A percentile compares a stretch with the other conserved stretches of the same genome.
Conservation (phyloP, 2,888 invertebrate genomes). For the Drosophila emarginata region DNA sequence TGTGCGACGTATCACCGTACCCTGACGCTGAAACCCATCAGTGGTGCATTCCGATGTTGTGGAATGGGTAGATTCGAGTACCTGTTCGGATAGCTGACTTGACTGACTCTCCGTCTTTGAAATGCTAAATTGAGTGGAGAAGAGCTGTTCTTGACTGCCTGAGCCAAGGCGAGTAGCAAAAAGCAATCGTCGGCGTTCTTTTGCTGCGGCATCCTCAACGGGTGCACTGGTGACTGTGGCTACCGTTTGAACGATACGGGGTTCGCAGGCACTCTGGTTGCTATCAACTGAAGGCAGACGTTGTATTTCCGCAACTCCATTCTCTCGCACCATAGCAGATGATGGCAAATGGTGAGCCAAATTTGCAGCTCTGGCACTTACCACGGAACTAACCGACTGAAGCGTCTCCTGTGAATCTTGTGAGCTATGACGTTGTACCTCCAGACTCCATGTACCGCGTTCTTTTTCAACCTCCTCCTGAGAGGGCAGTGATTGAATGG, state of each 20-base stretch:
- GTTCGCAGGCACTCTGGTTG: slow-evolving; percentile 69
- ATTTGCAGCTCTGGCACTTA: slow-evolving; percentile 67
- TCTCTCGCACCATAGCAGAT: slow-evolving; percentile 55
- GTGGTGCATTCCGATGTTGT: slow-evolving; percentile 52
- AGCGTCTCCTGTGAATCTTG: slow-evolving; percentile 83
- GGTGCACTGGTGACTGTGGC: slow-evolving; percentile 70
- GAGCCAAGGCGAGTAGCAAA: slow-evolving; percentile 87
- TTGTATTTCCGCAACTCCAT: slow-evolving; percentile 76
- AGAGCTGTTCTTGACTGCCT: slow-evolving; percentile 87
- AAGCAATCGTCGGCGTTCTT: slow-evolving; percentile 84
- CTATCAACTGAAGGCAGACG: slow-evolving; percentile 75
- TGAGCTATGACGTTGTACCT: slow-evolving; percentile 80
- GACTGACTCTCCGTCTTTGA: slow-evolving; percentile 86
- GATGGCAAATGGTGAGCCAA: slow-evolving; percentile 58
- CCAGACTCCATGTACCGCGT: slow-evolving; percentile 78
- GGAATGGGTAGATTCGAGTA: slow-evolving; percentile 61
- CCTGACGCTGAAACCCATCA: slow-evolving; percentile 77
- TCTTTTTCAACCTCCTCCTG: slow-evolving; percentile 66
- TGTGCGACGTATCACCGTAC: slow-evolving; percentile 77
- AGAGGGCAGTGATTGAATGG: slow-evolving; percentile 85
- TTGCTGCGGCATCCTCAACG: slow-evolving; percentile 70
- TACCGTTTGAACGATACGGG: slow-evolving; percentile 71
- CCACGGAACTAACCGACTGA: slow-evolving; percentile 82
- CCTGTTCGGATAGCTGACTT: slow-evolving; percentile 85
- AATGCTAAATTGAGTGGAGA: slow-evolving; percentile 86